Evolutionary conservation across 2,113 vertebrate species (phyloP), one percentile per base, ranked within the genome.

Genomic region (Podiceps cristatus): DNA sequence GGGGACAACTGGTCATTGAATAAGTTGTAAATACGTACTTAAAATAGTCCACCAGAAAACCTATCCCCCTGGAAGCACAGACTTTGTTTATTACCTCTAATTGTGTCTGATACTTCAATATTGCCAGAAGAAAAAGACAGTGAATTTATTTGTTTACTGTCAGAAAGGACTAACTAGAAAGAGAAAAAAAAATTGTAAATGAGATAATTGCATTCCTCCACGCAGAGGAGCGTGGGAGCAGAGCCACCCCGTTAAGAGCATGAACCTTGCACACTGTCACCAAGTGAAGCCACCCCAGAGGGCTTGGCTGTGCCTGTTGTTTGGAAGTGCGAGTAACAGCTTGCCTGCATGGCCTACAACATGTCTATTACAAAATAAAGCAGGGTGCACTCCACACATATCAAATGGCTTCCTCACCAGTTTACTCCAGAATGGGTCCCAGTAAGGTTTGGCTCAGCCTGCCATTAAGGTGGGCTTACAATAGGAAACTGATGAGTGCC

Each of bases 301-400:
- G 20, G 64, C 25, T 73, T 74, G 72, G 64, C 72, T n/a, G 11
- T 6, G 2, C 13, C 16, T 29, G 50, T 17, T 50, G 6, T 45
- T 88, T 67, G 40, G 22, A 86, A 60, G 25, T 5, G 28, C 3
- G 0, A 80, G 69, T 81, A 71, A 42, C 45, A 81, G 64, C 42
- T 75, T 81, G 50, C 37, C 81, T 35, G 0, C n/a, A 7, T n/a
- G 56, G 44, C 23, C n/a, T 80, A 59, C 6, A 42, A 42, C 42
- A 42, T 42, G 42, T 14, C 8, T 47, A 11, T 37, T 55, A 9
- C 19, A 52, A 71, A 88, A 88, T 52, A 10, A 55, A 50, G 37
- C 7, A 37, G 14, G 28, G 18, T 47, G 37, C 37, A n/a, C 20
- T 78, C 28, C 24, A 17, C 37, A 50, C 0, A 0, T 23, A 7